Base-by-base conservation (phyloP, 1,140 invertebrate genomes). In the Neocloeon triangulifer region DNA sequence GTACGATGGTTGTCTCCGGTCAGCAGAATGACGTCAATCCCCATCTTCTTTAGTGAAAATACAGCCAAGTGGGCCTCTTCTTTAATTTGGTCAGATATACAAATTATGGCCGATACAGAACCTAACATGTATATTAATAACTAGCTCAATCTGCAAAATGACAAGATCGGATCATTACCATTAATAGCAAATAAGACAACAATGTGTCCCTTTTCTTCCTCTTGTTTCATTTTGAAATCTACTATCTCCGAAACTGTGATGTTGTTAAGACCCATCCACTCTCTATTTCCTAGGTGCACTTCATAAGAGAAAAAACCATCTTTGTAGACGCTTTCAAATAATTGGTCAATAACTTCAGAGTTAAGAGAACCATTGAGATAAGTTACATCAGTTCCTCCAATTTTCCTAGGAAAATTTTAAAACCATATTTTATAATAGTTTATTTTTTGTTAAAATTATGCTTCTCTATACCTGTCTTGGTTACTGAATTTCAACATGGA, bases 1-100 rank as follows among this genome's bases (percentile, higher is more conserved):
- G 95, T 98, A 53, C 86, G 84, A 43, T 76, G 69, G 50, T 98
- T 99, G 53, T 99, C 95, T 5, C 95, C 95, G 0, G 95, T 99
- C 4, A 99, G 60, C 5, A 99, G 57, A 32, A 94, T 82, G 0
- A 98, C 89, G 39, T 92, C 68, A 6, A 96, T 59, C 0, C 88
- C 89, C 72, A 85, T 86, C 48, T 76, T 74, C 46, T 88, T 88
- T 13, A 99, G 60, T 4, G 82, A 75, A 48, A 82, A 89, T 5
- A 99, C 71, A 1, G 89, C 82, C 1, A 98, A 55, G 43, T 82
- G 73, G 0, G 95, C 94, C 56, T 98, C 94, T 0, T 85, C 74
- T 59, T 98, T 98, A 2, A 97, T 80, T 27, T 74, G 75, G 53
- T 98, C 94, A 0, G 84, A 74, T 2, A 96, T 79, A 23, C 81